Percentiles rank a stretch among this genome's conserved stretches.
phyloP scores from a whole-genome alignment of 2,797 vertebrate genomes.

The Pseudotriccus pelzelni region DNA sequence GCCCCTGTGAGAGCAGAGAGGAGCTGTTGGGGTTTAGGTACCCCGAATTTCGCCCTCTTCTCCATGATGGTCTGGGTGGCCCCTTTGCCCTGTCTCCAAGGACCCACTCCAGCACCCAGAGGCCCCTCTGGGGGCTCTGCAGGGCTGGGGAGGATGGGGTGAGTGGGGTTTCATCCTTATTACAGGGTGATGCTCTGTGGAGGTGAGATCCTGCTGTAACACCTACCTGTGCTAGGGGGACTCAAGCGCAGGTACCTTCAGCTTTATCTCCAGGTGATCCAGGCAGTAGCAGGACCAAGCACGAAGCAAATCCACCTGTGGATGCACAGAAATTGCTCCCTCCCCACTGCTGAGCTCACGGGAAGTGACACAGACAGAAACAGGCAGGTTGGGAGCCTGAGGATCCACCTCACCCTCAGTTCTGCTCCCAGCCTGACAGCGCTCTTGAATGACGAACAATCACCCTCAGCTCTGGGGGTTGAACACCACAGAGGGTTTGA shows the following conservation, averaged over 20 bases:
- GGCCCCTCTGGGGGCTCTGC: neutral
- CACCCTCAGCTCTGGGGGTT: neutral
- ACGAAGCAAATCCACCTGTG: fast-evolving
- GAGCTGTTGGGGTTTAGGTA: neutral
- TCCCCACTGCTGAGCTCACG: neutral
- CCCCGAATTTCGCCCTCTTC: neutral
- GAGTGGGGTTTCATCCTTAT: neutral
- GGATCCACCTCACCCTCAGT: neutral
- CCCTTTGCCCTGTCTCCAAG: neutral
- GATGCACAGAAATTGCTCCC: neutral
- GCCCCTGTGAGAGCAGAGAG: neutral
- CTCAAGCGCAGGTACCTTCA: neutral
- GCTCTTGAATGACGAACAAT: fast-evolving
- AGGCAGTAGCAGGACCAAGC: neutral
- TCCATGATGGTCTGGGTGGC: fast-evolving
- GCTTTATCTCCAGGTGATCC: neutral
- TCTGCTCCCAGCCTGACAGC: neutral
- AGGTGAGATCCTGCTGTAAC: neutral
- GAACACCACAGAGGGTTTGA: neutral
- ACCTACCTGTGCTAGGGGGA: fast-evolving
- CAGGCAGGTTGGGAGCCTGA: fast-evolving
- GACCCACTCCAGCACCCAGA: neutral
- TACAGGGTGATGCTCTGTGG: neutral
- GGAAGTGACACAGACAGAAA: neutral
- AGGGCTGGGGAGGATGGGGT: fast-evolving